Conservation (phyloP, 2,113 vertebrate species). For the Pantherophis guttatus region DNA sequence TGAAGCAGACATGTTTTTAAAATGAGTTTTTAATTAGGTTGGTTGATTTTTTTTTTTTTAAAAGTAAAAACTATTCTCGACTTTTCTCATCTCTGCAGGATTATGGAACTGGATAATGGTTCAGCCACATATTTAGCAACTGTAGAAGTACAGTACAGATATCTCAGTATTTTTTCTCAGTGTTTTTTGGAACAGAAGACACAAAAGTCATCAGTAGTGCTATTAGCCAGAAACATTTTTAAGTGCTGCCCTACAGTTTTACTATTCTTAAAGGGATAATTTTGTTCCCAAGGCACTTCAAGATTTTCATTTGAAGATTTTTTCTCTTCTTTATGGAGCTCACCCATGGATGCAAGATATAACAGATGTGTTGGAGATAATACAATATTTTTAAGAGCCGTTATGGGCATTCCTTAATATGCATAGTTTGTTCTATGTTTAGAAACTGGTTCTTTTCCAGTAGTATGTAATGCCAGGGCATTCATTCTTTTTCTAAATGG, state of each 20-base stretch:
- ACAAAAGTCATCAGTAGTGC: not conserved
- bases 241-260: not conserved
- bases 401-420: not conserved
- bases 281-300: not conserved
- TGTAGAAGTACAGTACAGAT: not conserved
- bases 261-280: not conserved
- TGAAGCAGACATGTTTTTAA: not conserved
- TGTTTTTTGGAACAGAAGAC: not conserved
- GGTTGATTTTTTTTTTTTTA: not conserved
- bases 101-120: not conserved
- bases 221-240: not conserved
- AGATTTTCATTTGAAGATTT: not conserved
- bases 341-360: not conserved
- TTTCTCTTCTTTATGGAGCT: not conserved
- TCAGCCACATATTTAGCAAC: not conserved
- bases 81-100: not conserved
- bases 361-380: not conserved
- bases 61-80: not conserved
- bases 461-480: not conserved
- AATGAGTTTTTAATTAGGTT: not conserved
- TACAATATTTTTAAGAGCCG: not conserved
- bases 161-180: not conserved
- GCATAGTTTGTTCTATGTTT: not conserved
- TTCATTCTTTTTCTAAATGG: not conserved
- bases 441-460: not conserved